Base-by-base conservation (phyloP, 2,113 vertebrate species). In the Pseudopipra pipra region DNA sequence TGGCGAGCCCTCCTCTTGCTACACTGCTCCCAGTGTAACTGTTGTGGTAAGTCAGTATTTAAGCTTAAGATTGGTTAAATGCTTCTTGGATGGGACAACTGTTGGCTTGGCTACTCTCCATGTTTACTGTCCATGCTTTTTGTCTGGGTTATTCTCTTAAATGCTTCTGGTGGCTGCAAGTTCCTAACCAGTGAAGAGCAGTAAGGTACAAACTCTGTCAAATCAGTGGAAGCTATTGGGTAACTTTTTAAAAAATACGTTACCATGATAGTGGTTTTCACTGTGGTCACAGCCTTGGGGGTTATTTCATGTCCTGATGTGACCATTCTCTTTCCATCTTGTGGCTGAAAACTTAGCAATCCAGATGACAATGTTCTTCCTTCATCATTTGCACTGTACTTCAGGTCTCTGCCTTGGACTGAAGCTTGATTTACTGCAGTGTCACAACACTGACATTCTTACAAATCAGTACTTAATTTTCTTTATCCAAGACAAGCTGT, bases 31-130 rank as follows among this genome's bases (percentile, higher is more conserved):
- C 59, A 37, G 49, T 11, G 35, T 70, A 92, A 83, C 89, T 28
- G n/a, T 31, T 28, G 15, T 68, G 93, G 92, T 94, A 95, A 96
- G 90, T 94, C 56, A 56, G 49, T 75, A 75, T 74, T 94, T 90
- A 47, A 78, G 23, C 43, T 63, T 67, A 49, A 83, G 12, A 14
- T 16, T 70, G 44, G 24, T 94, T 73, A 87, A 87, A 79, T 66
- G 37, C 9, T 83, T 90, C 63, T 55, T 16, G 55, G 27, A 47
- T 76, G 67, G 56, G 67, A 76, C 33, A 84, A 0, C 24, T 43
- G 15, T 0, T 7, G 22, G 44, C 31, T 77, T 92, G 37, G 22
- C 62, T 80, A 3, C 15, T 72, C 9, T 56, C 14, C 2, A 0
- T 6, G 24, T 76, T 83, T 83, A 23, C 4, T n/a, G 31, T 20